Evolutionary conservation across 2,888 invertebrate genomes (phyloP).

Genomic region (Lycia hirtaria): DNA sequence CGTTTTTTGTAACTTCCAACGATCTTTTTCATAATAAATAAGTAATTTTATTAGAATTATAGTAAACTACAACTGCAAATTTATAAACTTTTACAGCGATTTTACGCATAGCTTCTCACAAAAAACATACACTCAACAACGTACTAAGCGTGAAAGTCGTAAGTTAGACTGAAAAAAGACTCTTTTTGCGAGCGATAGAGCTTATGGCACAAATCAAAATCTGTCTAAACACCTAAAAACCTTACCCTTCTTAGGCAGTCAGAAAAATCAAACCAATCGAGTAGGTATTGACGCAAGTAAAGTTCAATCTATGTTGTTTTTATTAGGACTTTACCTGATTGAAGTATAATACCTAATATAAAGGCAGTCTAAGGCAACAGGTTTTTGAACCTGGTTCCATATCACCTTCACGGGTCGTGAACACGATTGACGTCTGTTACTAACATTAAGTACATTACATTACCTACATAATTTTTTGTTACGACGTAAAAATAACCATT

Average conservation of each 20-base stretch:
- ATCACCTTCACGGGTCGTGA: slow-evolving; percentile 42
- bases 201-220: neutral
- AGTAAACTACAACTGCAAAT: too few relatives aligned
- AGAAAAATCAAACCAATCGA: neutral
- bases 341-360: slow-evolving; percentile 6
- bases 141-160: too few relatives aligned
- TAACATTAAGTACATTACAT: too few relatives aligned
- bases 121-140: too few relatives aligned
- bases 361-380: slow-evolving; percentile 22
- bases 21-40: too few relatives aligned
- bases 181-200: too few relatives aligned
- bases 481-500: slow-evolving; percentile 13
- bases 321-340: neutral
- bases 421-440: slow-evolving; percentile 34
- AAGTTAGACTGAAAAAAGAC: too few relatives aligned
- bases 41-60: too few relatives aligned
- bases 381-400: slow-evolving; percentile 37
- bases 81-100: too few relatives aligned
- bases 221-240: neutral
- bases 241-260: neutral
- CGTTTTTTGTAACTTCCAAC: too few relatives aligned
- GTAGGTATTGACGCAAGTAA: neutral
- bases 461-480: slow-evolving; percentile 17
- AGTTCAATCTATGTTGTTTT: neutral
- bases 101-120: too few relatives aligned